Percentiles rank a stretch among this genome's conserved stretches.
These are phyloP conservation scores for Scaptomyza polygonia DNA, from an alignment of 2,888 invertebrate species.

Conservation along the genomic window DNA sequence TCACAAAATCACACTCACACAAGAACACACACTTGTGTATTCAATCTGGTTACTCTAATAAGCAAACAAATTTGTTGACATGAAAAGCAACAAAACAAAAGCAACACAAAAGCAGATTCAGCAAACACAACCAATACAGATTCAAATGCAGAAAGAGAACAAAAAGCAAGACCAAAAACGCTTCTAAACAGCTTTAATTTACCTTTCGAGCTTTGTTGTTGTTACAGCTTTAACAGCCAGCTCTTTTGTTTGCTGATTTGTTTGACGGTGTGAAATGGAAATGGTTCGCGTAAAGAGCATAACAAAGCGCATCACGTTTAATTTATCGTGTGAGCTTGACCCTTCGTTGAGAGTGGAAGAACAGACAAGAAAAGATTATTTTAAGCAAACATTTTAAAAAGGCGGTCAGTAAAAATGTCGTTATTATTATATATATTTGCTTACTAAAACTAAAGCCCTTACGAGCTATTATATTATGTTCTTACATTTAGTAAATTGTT, in stretches of 20 bases:
- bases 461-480: too few species aligned
- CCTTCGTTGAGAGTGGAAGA: constrained; percentile 10
- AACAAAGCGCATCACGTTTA: constrained; percentile 17
- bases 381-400: constrained; percentile 7
- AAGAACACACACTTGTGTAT: background rate
- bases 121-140: constrained; percentile 19
- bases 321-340: constrained; percentile 32
- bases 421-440: too few species aligned
- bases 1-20: constrained; percentile 16
- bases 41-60: constrained; percentile 56
- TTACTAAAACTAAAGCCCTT: too few species aligned
- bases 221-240: constrained; percentile 12
- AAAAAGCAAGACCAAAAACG: constrained; percentile 23
- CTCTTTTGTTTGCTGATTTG: constrained; percentile 19
- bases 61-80: constrained; percentile 67
- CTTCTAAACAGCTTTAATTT: constrained; percentile 40
- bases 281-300: background rate
- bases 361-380: background rate
- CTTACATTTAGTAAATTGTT: too few species aligned
- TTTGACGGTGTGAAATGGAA: background rate
- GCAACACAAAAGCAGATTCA: background rate
- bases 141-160: constrained; percentile 22
- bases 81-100: too few species aligned
- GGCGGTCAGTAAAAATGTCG: background rate
- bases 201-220: constrained; percentile 20